phyloP scores from a whole-genome alignment of 1,140 invertebrate species.

The Anadara kagoshimensis region DNA sequence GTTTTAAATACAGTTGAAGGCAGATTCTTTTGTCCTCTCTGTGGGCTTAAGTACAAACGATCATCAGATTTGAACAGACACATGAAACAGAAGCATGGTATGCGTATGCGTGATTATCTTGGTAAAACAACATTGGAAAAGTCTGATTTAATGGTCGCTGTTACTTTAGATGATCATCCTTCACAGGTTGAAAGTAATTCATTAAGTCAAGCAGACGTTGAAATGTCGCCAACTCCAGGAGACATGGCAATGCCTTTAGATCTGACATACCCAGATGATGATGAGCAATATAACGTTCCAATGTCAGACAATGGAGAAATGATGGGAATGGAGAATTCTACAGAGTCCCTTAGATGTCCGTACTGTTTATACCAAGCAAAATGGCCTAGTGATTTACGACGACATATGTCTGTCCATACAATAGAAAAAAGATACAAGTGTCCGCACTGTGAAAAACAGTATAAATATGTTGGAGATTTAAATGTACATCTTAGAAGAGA shows the following conservation, averaged over 20 bases:
- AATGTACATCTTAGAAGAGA: slow-evolving; percentile 69
- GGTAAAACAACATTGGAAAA: slow-evolving; percentile 9
- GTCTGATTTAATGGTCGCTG: slow-evolving; percentile 7
- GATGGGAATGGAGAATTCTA: slow-evolving; percentile 14
- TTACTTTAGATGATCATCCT: slow-evolving; percentile 16
- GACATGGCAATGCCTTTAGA: slow-evolving; percentile 7
- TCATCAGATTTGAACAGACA: slow-evolving; percentile 72
- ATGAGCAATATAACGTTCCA: slow-evolving; percentile 29
- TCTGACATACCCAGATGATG: neutral
- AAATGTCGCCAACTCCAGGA: neutral
- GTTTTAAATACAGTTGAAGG: slow-evolving; percentile 34
- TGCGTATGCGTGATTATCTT: slow-evolving; percentile 57
- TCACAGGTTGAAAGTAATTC: neutral
- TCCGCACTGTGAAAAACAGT: slow-evolving; percentile 71
- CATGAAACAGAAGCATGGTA: slow-evolving; percentile 73
- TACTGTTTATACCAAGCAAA: slow-evolving; percentile 87
- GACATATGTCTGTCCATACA: slow-evolving; percentile 81
- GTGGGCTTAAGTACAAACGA: slow-evolving; percentile 62
- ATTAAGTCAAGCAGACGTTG: neutral
- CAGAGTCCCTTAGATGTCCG: slow-evolving; percentile 76
- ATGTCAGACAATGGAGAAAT: slow-evolving; percentile 5
- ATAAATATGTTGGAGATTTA: slow-evolving; percentile 72
- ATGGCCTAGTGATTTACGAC: slow-evolving; percentile 86
- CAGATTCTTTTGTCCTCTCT: slow-evolving; percentile 79
- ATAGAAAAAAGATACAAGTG: slow-evolving; percentile 73